Evolutionary conservation across 2,113 vertebrate species (phyloP).

Genomic region (Piprites chloris): DNA sequence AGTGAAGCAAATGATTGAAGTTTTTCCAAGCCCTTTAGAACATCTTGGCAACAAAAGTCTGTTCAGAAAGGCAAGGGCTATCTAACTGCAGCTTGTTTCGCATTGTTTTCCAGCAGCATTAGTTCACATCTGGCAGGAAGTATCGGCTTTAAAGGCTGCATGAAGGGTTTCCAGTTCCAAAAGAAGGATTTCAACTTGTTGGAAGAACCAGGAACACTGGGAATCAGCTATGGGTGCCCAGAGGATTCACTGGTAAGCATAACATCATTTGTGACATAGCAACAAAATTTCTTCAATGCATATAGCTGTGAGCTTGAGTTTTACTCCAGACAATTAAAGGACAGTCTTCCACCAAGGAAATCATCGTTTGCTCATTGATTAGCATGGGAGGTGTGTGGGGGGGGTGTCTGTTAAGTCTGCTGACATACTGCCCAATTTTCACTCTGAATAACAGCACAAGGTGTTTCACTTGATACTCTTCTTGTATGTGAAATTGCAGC

Average conservation of each 20-base stretch:
- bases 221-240: constrained; percentile 93
- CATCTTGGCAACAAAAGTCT: not conserved
- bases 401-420: not conserved
- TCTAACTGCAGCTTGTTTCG: constrained; percentile 8
- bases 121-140: constrained; percentile 81
- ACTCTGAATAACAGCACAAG: not conserved
- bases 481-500: not conserved
- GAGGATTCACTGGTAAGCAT: constrained; percentile 92
- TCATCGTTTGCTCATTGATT: not conserved
- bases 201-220: constrained; percentile 91
- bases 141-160: constrained; percentile 86
- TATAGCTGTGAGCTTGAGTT: not conserved
- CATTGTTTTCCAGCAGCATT: constrained; percentile 45
- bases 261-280: not conserved
- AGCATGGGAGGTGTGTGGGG: not conserved
- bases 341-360: not conserved
- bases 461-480: not conserved
- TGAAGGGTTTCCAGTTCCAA: constrained; percentile 97
- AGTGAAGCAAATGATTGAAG: not conserved
- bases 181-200: constrained; percentile 96
- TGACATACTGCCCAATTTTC: not conserved
- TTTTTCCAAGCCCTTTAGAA: not conserved
- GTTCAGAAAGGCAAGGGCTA: not conserved
- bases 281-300: not conserved
- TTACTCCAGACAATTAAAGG: not conserved